Evolutionary conservation across 2,113 vertebrate genomes (phyloP).

Genomic region (Micromys minutus): DNA sequence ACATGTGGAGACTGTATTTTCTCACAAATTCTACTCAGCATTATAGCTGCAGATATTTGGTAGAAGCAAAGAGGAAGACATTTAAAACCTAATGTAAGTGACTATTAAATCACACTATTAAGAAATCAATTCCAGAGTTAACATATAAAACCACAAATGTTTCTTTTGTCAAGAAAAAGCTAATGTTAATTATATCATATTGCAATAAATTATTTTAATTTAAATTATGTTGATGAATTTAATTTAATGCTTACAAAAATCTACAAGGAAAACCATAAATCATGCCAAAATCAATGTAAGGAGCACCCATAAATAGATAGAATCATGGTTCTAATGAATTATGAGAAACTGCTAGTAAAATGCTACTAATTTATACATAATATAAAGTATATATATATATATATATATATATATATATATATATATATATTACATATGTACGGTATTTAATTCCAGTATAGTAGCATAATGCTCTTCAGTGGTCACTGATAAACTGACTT

Average conservation of each 20-base stretch:
- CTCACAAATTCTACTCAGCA: background rate
- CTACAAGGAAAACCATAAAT: background rate
- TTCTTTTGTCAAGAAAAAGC: background rate
- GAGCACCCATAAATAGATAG: background rate
- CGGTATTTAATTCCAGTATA: too few species aligned
- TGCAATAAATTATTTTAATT: background rate
- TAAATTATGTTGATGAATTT: slow-evolving; percentile 16
- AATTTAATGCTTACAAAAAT: background rate
- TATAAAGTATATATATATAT: too few species aligned
- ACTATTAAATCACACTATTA: background rate
- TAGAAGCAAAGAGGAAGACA: background rate
- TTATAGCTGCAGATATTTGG: background rate
- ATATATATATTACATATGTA: too few species aligned
- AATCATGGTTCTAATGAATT: background rate
- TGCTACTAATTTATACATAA: background rate
- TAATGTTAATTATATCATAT: background rate
- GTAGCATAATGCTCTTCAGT: accelerated
- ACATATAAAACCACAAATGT: background rate
- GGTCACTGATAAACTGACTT: background rate
- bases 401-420: background rate
- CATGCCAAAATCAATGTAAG: background rate
- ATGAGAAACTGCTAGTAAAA: background rate
- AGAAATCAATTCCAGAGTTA: background rate
- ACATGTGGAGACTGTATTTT: background rate
- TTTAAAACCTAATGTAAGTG: background rate